phyloP scores from a whole-genome alignment of 92 coral and sea anemone species.

The Parazoanthus atlanticus region DNA sequence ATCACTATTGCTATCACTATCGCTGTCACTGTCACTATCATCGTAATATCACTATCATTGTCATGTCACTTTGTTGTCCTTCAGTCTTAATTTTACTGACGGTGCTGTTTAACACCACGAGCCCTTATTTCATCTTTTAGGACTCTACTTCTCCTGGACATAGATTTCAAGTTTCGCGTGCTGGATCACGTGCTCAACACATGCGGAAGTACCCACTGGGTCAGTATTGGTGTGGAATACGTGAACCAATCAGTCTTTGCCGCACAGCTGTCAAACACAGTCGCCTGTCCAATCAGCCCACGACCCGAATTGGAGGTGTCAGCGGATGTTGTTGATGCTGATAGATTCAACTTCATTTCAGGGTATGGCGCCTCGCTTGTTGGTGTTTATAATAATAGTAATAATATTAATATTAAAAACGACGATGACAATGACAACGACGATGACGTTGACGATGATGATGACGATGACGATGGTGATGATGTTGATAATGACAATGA shows the following conservation, averaged over 20 bases:
- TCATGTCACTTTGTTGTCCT: too few relatives aligned
- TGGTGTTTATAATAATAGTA: not conserved
- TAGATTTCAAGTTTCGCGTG: conserved; percentile 62
- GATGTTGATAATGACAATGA: too few relatives aligned
- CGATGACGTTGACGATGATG: too few relatives aligned
- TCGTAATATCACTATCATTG: too few relatives aligned
- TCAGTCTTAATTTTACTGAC: too few relatives aligned
- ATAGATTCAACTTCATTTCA: not conserved
- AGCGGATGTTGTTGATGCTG: not conserved
- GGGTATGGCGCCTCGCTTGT: conserved; percentile 29
- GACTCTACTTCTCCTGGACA: conserved; percentile 3
- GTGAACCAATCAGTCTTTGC: conserved; percentile 67
- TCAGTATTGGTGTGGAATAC: conserved; percentile 73
- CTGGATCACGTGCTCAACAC: conserved; percentile 50
- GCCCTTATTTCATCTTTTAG: not conserved
- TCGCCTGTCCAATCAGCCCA: conserved; percentile 50
- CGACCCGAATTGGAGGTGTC: conserved; percentile 59
- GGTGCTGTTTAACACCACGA: not conserved
- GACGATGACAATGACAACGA: not conserved
- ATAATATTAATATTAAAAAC: not conserved
- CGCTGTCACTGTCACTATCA: too few relatives aligned
- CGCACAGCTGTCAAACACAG: conserved; percentile 58
- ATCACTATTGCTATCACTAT: too few relatives aligned
- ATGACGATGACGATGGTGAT: too few relatives aligned
- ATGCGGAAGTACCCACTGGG: conserved; percentile 73